Evolutionary conservation across 2,797 vertebrate genomes (phyloP).

Genomic region (Scleropages formosus): DNA sequence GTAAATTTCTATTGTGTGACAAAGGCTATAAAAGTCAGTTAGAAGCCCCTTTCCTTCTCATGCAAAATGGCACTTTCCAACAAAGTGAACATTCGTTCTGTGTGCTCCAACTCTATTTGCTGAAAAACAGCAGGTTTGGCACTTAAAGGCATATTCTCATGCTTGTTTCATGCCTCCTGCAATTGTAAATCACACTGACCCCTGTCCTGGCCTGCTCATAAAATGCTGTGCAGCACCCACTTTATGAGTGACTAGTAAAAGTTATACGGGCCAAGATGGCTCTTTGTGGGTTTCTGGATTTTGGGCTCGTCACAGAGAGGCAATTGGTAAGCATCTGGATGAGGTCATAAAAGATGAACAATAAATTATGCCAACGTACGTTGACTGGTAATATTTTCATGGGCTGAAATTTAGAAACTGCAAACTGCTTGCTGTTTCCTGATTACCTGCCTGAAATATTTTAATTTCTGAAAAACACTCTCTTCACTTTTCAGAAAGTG

Average conservation of each 20-base stretch:
- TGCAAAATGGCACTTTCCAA: not conserved
- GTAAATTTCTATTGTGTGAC: not conserved
- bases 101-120: not conserved
- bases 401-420: not conserved
- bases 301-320: constrained; percentile 40
- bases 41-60: not conserved
- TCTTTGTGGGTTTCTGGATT: constrained; percentile 36
- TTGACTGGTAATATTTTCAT: not conserved
- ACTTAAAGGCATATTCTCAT: constrained; percentile 19
- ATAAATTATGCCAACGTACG: not conserved
- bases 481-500: too few species aligned
- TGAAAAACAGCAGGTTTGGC: constrained; percentile 1
- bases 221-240: constrained; percentile 46
- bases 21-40: not conserved
- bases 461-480: too few species aligned
- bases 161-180: constrained; percentile 29
- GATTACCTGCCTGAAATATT: too few species aligned
- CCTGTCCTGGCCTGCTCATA: constrained; percentile 32
- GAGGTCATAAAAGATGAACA: constrained; percentile 10
- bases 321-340: constrained; percentile 26
- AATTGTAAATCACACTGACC: constrained; percentile 47
- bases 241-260: constrained; percentile 46
- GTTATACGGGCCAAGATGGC: constrained; percentile 43
- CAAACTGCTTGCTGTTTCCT: not conserved
- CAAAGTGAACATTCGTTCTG: not conserved